Percentiles rank a stretch among this genome's conserved stretches.
Conservation (phyloP, 92 coral and sea anemone genomes). For the Meandrina meandrites region DNA sequence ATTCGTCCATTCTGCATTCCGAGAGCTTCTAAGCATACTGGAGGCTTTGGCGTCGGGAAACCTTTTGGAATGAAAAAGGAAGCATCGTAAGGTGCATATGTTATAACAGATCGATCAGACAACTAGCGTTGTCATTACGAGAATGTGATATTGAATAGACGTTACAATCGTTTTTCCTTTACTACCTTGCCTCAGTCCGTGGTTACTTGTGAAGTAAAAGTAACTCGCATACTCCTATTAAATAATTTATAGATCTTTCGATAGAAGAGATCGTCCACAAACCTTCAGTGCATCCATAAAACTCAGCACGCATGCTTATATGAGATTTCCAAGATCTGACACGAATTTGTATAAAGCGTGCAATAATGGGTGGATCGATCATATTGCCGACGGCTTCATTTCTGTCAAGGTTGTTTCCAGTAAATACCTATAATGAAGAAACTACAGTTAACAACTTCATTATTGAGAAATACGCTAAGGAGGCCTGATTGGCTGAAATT, state of each 20-base stretch:
- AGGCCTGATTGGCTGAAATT: too few species aligned
- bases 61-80: neutral
- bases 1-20: conserved; percentile 33
- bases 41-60: conserved; percentile 10
- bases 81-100: too few species aligned
- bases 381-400: conserved; percentile 59
- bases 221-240: too few species aligned
- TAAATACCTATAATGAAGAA: conserved; percentile 44
- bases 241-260: too few species aligned
- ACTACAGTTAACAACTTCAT: neutral
- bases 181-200: too few species aligned
- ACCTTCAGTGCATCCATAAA: conserved; percentile 79
- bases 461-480: neutral
- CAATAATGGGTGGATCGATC: conserved; percentile 63
- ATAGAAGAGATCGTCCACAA: too few species aligned
- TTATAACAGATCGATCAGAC: too few species aligned
- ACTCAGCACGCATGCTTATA: conserved; percentile 66
- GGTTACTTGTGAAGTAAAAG: too few species aligned
- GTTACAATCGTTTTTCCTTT: too few species aligned
- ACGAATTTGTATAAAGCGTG: conserved; percentile 67
- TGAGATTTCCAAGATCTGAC: conserved; percentile 62
- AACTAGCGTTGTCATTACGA: too few species aligned
- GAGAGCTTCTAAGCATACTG: conserved; percentile 18
- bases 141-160: too few species aligned
- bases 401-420: conserved; percentile 59